These are phyloP conservation scores for Bothrops jararaca DNA, from an alignment of 2,113 vertebrate genomes.

Conservation along the genomic window DNA sequence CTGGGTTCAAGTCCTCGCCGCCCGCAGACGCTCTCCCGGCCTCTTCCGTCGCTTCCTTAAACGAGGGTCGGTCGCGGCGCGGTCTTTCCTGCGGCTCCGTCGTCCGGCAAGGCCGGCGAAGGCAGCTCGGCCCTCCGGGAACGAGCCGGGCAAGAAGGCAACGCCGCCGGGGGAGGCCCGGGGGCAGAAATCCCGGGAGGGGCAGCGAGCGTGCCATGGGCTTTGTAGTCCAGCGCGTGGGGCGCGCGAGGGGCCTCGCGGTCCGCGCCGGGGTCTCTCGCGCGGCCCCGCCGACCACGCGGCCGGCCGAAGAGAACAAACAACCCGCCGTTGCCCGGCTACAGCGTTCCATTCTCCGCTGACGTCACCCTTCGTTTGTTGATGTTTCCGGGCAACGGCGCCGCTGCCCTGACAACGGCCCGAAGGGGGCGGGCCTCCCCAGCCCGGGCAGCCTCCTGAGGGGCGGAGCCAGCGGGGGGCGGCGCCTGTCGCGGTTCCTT, in stretches of 20 bases:
- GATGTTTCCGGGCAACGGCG: conserved; percentile 76
- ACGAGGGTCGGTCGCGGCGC: not conserved
- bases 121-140: not conserved
- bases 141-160: not conserved
- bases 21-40: not conserved
- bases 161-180: not conserved
- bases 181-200: not conserved
- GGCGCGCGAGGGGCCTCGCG: not conserved
- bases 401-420: conserved; percentile 50
- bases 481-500: not conserved
- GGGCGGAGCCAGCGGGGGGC: not conserved
- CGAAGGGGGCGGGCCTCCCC: not conserved
- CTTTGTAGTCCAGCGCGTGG: not conserved
- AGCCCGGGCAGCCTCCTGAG: not conserved
- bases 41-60: not conserved
- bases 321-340: conserved; percentile 73
- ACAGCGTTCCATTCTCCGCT: conserved; percentile 69
- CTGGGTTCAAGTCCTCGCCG: not conserved
- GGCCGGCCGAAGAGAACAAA: conserved; percentile 58
- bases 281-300: not conserved
- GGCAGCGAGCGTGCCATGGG: not conserved
- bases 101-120: too few relatives aligned
- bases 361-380: conserved; percentile 78
- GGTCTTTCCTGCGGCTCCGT: not conserved
- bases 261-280: not conserved